Evolutionary conservation across 2,797 vertebrate genomes (phyloP), one percentile per base, ranked within the genome.

Genomic region (Leucoraja ocellata): DNA sequence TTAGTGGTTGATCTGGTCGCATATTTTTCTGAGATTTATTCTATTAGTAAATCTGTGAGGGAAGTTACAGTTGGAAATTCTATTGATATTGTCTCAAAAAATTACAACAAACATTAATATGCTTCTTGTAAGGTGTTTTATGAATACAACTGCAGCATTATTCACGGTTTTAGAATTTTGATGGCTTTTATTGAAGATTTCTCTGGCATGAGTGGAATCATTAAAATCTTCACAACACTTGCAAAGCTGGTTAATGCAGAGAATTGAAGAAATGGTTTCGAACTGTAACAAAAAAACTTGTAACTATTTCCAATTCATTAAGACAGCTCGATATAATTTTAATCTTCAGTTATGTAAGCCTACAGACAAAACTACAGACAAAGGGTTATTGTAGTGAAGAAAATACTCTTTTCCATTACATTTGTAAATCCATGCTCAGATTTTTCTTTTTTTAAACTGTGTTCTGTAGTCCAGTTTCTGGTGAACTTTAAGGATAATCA

Each of bases 81-180:
- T 68, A 36, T 68, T 68, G 84, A 68, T 88, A 36, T 14, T 65
- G 65, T 36, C n/a, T 68, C 71, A 73, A 46, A 91, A 88, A 91
- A 91, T 83, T 39, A 63, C 4, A 18, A 91, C 90, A 91, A 91
- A 54, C 73, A 92, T 28, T 88, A 63, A 88, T 13, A 7, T 88
- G 84, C 61, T 16, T 32, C 84, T 88, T 88, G n/a, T 88, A 21
- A 65, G n/a, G n/a, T 88, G 13, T 68, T 21, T 18, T 32, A 4
- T 68, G 61, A 32, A 68, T 88, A 68, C 63, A 88, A 36, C 63
- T 88, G 18, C 32, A 68, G 61, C n/a, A 65, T 88, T 68, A 88
- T 88, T 63, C 63, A 88, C 5, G n/a, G 36, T 68, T 65, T 68
- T 68, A 65, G 14, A 1, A 68, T 88, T 84, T 88, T 88, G 84